Conservation (phyloP, 2,113 vertebrate genomes). For the Phoxinus phoxinus region DNA sequence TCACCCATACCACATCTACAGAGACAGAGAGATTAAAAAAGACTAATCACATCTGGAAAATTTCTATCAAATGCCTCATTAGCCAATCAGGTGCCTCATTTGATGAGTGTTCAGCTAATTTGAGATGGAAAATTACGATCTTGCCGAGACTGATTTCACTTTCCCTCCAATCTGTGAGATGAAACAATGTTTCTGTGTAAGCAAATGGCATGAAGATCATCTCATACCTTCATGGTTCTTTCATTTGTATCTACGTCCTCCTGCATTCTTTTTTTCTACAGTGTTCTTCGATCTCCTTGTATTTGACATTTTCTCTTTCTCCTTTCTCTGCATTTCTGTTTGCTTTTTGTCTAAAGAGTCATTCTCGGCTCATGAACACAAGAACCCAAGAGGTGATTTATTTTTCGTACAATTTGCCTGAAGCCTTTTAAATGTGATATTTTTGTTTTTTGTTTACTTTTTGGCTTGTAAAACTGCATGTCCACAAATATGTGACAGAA, state of each 20-base stretch:
- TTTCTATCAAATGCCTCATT: not conserved
- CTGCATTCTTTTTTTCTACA: conserved; percentile 47
- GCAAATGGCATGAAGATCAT: conserved; percentile 66
- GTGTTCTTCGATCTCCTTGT: conserved; percentile 52
- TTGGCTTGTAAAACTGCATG: conserved; percentile 49
- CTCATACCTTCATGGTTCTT: conserved; percentile 41
- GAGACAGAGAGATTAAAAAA: not conserved
- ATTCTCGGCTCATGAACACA: conserved; percentile 98
- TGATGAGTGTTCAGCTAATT: conserved; percentile 22
- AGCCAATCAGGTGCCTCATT: not conserved
- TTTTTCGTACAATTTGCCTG: conserved; percentile 78
- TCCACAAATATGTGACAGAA: conserved; percentile 40
- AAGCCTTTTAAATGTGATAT: conserved; percentile 54
- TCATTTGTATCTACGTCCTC: conserved; percentile 15
- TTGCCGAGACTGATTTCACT: not conserved
- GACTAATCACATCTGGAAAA: not conserved
- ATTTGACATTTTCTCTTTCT: conserved; percentile 83
- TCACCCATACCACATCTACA: conserved; percentile 23
- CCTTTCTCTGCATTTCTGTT: conserved; percentile 73
- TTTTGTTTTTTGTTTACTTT: not conserved
- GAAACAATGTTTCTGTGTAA: conserved; percentile 54
- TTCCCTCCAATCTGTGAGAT: not conserved
- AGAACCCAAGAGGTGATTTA: conserved; percentile 98
- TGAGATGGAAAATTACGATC: not conserved
- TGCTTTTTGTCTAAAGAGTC: conserved; percentile 89